Evolutionary conservation across 1,140 invertebrate species (phyloP), one percentile per base, ranked within the genome.

Genomic region (Drosophila chauvacae): DNA sequence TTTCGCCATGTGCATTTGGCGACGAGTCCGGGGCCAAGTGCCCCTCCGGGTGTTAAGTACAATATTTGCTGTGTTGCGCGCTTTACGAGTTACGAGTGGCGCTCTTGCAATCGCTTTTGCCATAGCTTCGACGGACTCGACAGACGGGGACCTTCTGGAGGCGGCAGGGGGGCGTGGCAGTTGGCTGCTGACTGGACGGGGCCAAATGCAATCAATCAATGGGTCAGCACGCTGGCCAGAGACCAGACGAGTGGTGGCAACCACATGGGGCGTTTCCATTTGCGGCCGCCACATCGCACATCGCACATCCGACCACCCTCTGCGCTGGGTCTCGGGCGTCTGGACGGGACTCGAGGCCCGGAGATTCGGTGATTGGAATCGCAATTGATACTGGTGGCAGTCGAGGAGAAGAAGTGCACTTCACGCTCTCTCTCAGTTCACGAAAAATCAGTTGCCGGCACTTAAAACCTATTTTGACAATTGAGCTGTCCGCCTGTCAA

Each of bases 401-500:
- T 48, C 47, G 23, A 26, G 56, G 44, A 9, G 39, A 61, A 63
- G 64, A 71, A 45, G 58, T 71, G 76, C 75, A 71, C 76, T 72
- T 59, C 65, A 63, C 75, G 80, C 77, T 83, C 80, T 39, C 20
- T 16, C 51, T 55, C 18, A 20, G 50, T 20, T 56, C 35, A 80
- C 80, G 26, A 18, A 18, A 84, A 87, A 87, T 87, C 84, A 84
- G 77, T 88, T 77, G 72, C 63, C 65, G 85, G 69, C 83, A 79
- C 81, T 91, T 91, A 84, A 91, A 81, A 91, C 65, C 90, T 90
- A 91, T 91, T 91, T 91, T 91, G 90, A 91, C 90, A 91, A 91
- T 91, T 91, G 85, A 91, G 86, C 78, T 91, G 90, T 91, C 73
- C 75, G 64, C 70, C 64, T 78, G 86, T 90, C 85, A 85, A 39